phyloP scores from a whole-genome alignment of 2,113 vertebrate species.

The Hucho hucho region DNA sequence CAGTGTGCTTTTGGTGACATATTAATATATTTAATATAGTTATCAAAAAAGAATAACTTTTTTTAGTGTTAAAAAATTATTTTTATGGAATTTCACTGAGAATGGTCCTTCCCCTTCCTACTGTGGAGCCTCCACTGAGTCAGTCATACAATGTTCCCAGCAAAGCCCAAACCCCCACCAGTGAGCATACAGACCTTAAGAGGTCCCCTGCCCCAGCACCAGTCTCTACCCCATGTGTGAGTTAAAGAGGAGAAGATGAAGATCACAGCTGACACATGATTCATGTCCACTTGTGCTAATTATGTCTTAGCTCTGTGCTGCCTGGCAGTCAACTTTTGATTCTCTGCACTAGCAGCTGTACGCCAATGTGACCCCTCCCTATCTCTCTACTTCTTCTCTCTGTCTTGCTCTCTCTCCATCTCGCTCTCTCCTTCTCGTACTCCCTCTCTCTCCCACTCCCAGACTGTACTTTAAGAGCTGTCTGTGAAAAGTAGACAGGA shows the following conservation, averaged over 20 bases:
- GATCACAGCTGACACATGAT: constrained; percentile 44
- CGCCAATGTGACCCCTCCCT: constrained; percentile 23
- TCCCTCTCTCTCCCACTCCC: neutral
- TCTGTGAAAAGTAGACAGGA: neutral
- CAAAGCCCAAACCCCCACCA: neutral
- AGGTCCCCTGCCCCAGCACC: no score
- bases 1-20: no score
- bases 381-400: constrained; percentile 15
- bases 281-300: constrained; percentile 53
- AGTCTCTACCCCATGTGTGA: constrained; percentile 12
- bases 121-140: neutral
- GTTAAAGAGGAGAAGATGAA: constrained; percentile 42
- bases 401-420: neutral
- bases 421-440: no score
- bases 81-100: no score
- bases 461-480: neutral
- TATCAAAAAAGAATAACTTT: no score
- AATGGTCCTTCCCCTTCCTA: no score
- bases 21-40: no score
- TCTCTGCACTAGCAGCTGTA: constrained; percentile 37
- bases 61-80: no score
- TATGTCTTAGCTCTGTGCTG: constrained; percentile 36
- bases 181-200: no score
- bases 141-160: neutral
- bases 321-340: constrained; percentile 46